Conservation (phyloP, 2,888 invertebrate genomes). For the Heliconius sara region DNA sequence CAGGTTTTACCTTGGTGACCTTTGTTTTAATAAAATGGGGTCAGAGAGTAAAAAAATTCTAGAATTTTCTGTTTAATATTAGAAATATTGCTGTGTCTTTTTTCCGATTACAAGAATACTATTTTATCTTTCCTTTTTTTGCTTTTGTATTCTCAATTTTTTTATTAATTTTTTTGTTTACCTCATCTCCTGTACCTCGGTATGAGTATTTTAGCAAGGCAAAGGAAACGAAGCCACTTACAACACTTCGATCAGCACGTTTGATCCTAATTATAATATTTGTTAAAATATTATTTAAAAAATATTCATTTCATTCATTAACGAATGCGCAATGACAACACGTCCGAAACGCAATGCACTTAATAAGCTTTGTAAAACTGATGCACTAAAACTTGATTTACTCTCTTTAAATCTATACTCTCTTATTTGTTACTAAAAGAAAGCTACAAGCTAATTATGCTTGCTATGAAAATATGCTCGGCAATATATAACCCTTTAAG, state of each 20-base stretch:
- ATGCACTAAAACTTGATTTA: constrained; percentile 74
- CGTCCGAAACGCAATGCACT: neutral
- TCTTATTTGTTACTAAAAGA: constrained; percentile 68
- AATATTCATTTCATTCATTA: neutral
- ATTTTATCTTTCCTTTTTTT: no score
- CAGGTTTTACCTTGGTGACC: neutral
- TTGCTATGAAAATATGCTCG: constrained; percentile 61
- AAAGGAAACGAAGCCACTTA: neutral
- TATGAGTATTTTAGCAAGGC: no score
- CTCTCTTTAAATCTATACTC: constrained; percentile 77
- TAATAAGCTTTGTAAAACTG: constrained; percentile 69
- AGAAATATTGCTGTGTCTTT: neutral
- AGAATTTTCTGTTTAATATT: neutral
- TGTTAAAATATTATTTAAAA: neutral
- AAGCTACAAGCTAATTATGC: constrained; percentile 76
- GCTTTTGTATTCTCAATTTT: no score
- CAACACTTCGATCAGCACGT: neutral
- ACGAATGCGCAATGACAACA: neutral
- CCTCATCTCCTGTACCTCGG: no score
- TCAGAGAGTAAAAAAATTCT: neutral
- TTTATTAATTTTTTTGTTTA: no score
- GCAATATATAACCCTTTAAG: constrained; percentile 67
- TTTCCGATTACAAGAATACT: neutral
- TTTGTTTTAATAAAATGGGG: neutral
- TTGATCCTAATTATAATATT: neutral